A percentile compares a stretch with the other conserved stretches of the same genome.
phyloP scores from a whole-genome alignment of 2,888 invertebrate genomes.

The Morinoia aosen region DNA sequence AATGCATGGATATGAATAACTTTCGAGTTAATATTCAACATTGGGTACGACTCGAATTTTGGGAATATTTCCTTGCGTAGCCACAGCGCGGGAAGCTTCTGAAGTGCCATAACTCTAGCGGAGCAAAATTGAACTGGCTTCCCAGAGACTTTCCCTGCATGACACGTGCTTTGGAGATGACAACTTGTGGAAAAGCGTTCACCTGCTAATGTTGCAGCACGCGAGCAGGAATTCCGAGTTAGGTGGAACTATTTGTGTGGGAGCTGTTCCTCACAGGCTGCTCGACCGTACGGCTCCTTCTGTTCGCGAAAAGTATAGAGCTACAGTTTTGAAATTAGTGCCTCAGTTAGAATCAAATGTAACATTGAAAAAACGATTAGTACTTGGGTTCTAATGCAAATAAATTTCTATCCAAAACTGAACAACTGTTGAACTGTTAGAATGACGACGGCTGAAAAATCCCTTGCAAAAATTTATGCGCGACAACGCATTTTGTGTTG shows the following conservation, averaged over 20 bases:
- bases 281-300: not conserved
- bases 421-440: too few species aligned
- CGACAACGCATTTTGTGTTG: too few species aligned
- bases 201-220: not conserved
- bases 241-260: not conserved
- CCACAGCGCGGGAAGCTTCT: not conserved
- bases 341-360: not conserved
- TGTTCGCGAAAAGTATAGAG: not conserved
- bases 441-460: not conserved
- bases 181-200: not conserved
- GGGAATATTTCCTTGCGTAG: not conserved
- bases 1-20: not conserved
- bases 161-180: not conserved
- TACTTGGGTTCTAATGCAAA: not conserved
- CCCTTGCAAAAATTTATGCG: not conserved
- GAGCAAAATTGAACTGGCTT: not conserved
- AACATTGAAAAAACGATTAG: not conserved
- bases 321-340: not conserved
- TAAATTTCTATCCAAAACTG: too few species aligned
- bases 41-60: not conserved
- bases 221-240: not conserved
- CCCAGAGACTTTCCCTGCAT: not conserved
- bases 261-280: not conserved
- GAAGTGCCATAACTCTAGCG: not conserved
- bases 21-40: not conserved